phyloP scores from a whole-genome alignment of 2,113 vertebrate species.

The Dolichotis patagonum region DNA sequence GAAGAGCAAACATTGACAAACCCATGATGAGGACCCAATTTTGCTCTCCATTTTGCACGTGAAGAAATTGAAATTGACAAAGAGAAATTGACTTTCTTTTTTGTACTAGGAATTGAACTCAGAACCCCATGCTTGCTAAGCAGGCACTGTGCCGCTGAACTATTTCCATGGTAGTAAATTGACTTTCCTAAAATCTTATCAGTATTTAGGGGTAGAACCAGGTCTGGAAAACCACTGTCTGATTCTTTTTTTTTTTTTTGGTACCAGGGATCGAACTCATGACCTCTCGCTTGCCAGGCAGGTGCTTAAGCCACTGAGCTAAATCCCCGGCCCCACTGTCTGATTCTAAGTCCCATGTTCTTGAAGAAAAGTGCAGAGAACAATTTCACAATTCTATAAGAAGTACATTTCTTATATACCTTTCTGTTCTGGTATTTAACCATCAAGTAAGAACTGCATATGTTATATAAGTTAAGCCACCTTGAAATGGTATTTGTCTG shows the following conservation, averaged over 20 bases:
- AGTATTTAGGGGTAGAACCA: not conserved
- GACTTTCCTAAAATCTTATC: not conserved
- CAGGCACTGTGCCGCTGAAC: too few relatives aligned
- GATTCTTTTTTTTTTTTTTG: too few relatives aligned
- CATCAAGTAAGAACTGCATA: not conserved
- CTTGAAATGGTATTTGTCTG: not conserved
- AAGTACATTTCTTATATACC: not conserved
- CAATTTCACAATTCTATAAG: slow-evolving; percentile 22
- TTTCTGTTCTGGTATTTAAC: not conserved
- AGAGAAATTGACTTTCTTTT: not conserved
- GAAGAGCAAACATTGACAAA: not conserved
- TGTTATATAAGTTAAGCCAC: not conserved
- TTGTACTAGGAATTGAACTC: too few relatives aligned
- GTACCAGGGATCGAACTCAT: too few relatives aligned
- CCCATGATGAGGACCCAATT: not conserved
- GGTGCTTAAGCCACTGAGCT: too few relatives aligned
- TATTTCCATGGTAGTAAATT: not conserved
- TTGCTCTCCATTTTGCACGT: not conserved
- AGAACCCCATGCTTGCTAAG: too few relatives aligned
- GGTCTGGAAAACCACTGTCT: not conserved
- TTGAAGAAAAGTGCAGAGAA: not conserved
- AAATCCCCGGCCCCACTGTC: too few relatives aligned
- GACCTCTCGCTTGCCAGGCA: too few relatives aligned
- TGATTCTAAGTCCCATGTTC: not conserved
- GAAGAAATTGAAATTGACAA: not conserved